Conservation (phyloP, 2,888 invertebrate species). For the Hoplodrina ambigua region DNA sequence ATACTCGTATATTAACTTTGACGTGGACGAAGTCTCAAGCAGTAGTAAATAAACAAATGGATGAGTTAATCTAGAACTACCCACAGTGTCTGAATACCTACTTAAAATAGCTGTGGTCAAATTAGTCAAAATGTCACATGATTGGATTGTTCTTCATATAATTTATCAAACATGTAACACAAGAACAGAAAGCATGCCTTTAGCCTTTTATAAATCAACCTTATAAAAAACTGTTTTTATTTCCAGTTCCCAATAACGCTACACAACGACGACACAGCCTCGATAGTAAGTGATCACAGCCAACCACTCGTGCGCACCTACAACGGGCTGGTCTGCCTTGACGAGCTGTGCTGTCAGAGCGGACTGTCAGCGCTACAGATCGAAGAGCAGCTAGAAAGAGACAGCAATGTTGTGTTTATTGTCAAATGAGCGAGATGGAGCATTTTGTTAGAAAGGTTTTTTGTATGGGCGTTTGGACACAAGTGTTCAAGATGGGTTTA, state of each 20-base stretch:
- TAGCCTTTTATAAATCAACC: background rate
- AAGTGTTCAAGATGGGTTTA: background rate
- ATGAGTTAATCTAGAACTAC: too few species aligned
- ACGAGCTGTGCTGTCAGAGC: constrained; percentile 96
- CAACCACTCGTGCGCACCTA: constrained; percentile 83
- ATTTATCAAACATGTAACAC: too few species aligned
- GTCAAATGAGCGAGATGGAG: constrained; percentile 77
- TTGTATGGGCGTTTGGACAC: background rate
- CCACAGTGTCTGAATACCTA: too few species aligned
- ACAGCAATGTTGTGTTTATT: constrained; percentile 93
- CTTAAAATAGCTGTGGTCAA: too few species aligned
- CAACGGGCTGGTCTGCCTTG: constrained; percentile 91
- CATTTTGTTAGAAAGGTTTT: background rate
- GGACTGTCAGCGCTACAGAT: constrained; percentile 93
- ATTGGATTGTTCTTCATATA: too few species aligned
- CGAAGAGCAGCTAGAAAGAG: constrained; percentile 94
- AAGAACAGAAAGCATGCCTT: too few species aligned
- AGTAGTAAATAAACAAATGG: too few species aligned
- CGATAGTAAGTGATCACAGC: constrained; percentile 78
- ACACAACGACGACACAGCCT: constrained; percentile 79
- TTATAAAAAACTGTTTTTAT: background rate
- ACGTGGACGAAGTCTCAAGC: too few species aligned
- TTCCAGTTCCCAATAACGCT: constrained; percentile 89
- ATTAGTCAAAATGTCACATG: too few species aligned
- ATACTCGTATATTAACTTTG: too few species aligned